Percentiles rank a stretch among this genome's conserved stretches.
Evolutionary conservation across 1,140 invertebrate genomes (phyloP).

Genomic region (Diorhabda carinulata): DNA sequence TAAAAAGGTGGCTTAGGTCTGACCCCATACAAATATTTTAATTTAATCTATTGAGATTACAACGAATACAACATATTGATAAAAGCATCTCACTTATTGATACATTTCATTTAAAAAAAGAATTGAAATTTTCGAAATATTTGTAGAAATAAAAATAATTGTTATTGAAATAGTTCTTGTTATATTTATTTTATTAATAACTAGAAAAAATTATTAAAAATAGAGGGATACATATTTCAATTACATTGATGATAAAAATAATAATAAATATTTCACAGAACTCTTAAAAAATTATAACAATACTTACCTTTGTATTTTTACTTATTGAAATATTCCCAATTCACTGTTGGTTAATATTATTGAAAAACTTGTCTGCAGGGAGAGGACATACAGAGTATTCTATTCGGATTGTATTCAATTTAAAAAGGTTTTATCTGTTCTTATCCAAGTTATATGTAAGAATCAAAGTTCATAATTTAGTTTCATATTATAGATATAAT

Average conservation of each 20-base stretch:
- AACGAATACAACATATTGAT: neutral
- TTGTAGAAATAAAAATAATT: neutral
- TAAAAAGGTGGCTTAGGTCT: too few relatives aligned
- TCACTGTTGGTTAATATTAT: neutral
- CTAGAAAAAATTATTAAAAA: neutral
- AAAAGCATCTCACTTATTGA: neutral
- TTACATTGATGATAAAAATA: neutral
- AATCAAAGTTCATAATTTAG: conserved; percentile 21
- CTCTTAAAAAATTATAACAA: neutral
- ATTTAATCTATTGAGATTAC: too few relatives aligned
- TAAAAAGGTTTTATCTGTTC: too few relatives aligned
- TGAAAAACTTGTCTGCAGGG: neutral
- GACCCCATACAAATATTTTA: too few relatives aligned
- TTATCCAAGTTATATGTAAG: neutral
- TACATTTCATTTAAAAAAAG: neutral
- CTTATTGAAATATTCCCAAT: conserved; percentile 1
- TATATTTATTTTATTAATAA: neutral
- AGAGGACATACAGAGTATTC: conserved; percentile 6
- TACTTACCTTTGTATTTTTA: neutral
- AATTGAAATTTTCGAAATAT: neutral
- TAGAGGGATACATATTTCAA: neutral
- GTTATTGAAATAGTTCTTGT: neutral
- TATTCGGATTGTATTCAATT: neutral
- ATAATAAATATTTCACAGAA: neutral
- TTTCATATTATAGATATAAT: conserved; percentile 7